These are phyloP conservation scores for Paratilapia polleni DNA, from an alignment of 2,113 vertebrate species.

Conservation along the genomic window DNA sequence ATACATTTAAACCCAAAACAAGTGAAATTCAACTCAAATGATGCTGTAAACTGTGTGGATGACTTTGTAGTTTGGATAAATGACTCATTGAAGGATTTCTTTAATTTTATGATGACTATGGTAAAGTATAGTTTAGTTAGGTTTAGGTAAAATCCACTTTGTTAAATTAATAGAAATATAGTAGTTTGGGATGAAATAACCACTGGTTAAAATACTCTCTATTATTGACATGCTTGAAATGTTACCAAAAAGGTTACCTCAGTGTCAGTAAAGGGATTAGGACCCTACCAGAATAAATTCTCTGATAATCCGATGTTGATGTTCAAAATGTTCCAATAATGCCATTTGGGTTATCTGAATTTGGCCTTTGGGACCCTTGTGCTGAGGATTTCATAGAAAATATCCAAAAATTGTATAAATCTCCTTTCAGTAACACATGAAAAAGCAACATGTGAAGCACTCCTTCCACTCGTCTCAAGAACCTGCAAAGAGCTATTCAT, in stretches of 20 bases:
- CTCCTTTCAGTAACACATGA: no score
- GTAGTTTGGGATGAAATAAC: background rate
- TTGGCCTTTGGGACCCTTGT: background rate
- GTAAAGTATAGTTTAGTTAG: background rate
- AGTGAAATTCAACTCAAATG: background rate
- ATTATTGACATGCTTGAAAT: background rate
- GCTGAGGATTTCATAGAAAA: background rate
- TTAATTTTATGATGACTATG: no score
- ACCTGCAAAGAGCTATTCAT: background rate
- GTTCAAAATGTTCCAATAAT: background rate
- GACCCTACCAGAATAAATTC: background rate
- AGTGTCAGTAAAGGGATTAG: background rate
- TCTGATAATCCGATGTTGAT: no score
- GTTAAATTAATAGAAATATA: background rate
- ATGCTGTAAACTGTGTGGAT: no score
- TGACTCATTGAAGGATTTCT: no score
- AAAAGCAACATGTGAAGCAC: background rate
- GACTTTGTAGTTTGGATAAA: no score
- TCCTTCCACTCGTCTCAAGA: background rate
- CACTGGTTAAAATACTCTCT: background rate
- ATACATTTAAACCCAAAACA: background rate
- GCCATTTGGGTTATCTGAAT: no score
- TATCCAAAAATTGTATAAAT: background rate
- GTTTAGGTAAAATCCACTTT: fast-evolving
- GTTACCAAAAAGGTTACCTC: background rate